Conservation (phyloP, 2,797 vertebrate species). For the Phoeniculus purpureus region DNA sequence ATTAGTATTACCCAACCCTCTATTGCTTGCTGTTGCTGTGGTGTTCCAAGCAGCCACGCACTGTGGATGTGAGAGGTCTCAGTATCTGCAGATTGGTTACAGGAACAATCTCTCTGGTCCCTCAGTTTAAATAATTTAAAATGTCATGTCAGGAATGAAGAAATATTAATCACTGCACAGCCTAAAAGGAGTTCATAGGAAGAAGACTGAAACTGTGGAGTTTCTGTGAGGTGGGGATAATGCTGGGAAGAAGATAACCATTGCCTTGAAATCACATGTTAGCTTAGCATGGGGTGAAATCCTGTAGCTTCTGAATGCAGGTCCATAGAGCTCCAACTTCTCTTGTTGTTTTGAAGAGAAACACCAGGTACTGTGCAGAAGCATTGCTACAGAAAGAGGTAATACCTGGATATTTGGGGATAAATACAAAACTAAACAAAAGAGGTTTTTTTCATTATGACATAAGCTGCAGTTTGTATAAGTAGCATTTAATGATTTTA, state of each 20-base stretch:
- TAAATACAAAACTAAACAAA: not conserved
- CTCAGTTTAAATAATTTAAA: slow-evolving; percentile 56
- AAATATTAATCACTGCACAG: slow-evolving; percentile 36
- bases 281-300: not conserved
- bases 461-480: not conserved
- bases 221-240: not conserved
- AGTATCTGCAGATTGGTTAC: slow-evolving; percentile 24
- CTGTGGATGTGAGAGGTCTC: slow-evolving; percentile 25
- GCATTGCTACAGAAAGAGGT: not conserved
- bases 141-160: slow-evolving; percentile 35
- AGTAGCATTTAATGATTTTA: slow-evolving; percentile 10
- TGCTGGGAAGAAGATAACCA: not conserved
- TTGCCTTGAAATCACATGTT: not conserved
- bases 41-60: not conserved
- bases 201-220: not conserved
- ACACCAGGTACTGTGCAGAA: not conserved
- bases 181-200: not conserved
- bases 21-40: not conserved
- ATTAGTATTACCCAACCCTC: not conserved
- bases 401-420: not conserved
- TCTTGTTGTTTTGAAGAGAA: not conserved
- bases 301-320: not conserved
- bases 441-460: not conserved
- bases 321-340: not conserved
- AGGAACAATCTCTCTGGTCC: slow-evolving; percentile 28